Evolutionary conservation across 1,140 invertebrate genomes (phyloP), one percentile per base, ranked within the genome.

Genomic region (Camponotus floridanus): DNA sequence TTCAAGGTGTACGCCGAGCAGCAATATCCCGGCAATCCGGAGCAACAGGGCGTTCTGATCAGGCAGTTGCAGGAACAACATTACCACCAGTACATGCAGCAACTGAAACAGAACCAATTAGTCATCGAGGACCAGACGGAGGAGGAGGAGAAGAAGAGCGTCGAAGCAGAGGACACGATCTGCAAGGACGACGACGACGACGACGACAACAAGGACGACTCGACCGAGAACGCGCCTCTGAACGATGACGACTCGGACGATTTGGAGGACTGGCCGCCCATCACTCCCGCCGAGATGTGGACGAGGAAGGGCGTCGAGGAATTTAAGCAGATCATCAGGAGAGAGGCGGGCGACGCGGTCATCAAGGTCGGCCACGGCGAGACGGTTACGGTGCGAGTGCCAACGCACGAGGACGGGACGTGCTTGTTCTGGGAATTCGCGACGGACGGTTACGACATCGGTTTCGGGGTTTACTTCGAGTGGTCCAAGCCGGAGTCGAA

Each of bases 371-470:
- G 98, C 0, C 99, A 99, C 94, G 99, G 99, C 11, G 99, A 99
- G 95, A 99, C 98, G 7, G 98, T 99, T 7, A 99, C 99, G 51
- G 98, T 99, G 1, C 96, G 99, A 78, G 99, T 99, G 36, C 99
- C 99, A 18, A 99, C 99, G 0, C 99, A 99, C 94, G 96, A 98
- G 88, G 98, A 98, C 92, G 99, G 99, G 0, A 97, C 97, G 1
- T 98, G 98, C 92, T 95, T 99, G n/a, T 99, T 99, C 94, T 99
- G 99, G 99, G 99, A 99, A 95, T 99, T 99, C 95, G 98, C 99
- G 9, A 99, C 99, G 0, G 99, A 99, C 94, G 97, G 97, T 91
- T 99, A 99, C 94, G 99, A 99, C 93, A 98, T 99, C 91, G 99
- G 99, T 68, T 99, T 99, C 95, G 99, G 99, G 7, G 97, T 99